These are phyloP conservation scores for Macroglossus sobrinus DNA, from an alignment of 2,113 vertebrate species.

Conservation along the genomic window DNA sequence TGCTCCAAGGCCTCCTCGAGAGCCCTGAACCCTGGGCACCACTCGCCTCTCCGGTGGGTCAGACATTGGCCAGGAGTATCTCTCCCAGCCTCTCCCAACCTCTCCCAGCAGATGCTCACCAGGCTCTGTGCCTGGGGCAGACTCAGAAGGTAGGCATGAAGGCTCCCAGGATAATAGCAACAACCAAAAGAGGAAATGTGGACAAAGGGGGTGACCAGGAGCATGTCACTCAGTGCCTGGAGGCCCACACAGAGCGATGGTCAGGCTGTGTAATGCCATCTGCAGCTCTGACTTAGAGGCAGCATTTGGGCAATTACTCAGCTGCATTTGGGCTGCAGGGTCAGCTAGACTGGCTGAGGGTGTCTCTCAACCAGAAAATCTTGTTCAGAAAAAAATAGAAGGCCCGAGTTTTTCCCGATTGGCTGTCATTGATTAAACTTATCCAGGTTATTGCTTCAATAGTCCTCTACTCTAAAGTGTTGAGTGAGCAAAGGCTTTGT, in stretches of 20 bases:
- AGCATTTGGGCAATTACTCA: background rate
- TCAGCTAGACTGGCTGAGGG: background rate
- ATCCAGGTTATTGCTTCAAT: background rate
- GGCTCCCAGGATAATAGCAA: background rate
- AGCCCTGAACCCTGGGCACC: background rate
- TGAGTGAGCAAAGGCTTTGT: background rate
- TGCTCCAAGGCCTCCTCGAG: background rate
- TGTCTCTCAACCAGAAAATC: background rate
- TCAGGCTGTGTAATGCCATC: background rate
- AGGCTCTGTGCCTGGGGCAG: background rate
- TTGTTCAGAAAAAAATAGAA: conserved; percentile 2
- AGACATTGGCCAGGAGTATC: background rate
- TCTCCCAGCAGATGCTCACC: background rate
- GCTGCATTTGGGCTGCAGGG: background rate
- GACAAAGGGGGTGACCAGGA: fast-evolving
- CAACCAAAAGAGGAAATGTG: conserved; percentile 50
- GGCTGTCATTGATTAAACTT: background rate
- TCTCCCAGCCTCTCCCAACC: background rate
- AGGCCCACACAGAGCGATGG: background rate
- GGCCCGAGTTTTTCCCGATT: background rate
- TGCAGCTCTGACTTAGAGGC: background rate
- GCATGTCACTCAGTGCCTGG: background rate
- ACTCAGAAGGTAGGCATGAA: conserved; percentile 17
- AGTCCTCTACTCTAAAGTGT: background rate
- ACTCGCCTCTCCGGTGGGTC: background rate